Evolutionary conservation across 2,888 invertebrate genomes (phyloP), one percentile per base, ranked within the genome.

Genomic region (Diarsia dahlii): DNA sequence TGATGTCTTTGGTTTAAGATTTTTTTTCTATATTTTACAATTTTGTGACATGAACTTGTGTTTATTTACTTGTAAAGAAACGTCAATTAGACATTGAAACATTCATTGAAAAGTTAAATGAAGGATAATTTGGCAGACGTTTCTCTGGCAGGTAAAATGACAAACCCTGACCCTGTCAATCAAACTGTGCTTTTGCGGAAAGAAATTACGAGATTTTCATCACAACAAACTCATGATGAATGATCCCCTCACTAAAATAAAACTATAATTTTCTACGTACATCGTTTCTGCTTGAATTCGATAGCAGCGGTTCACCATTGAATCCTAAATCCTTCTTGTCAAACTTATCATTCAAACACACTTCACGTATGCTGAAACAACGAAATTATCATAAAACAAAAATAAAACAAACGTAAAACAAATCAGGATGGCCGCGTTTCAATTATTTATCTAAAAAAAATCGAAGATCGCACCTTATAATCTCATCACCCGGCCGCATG

Each of bases 401-500:
- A 79, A 67, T 82, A 80, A 87, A 84, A 84, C 81, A 83, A 87
- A 83, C 80, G 45, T 81, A 71, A 90, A 88, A 86, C 86, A 91
- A 93, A 92, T 94, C 93, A 85, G 84, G 86, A 89, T 91, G 94
- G 94, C 89, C 89, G 87, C 82, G 92, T 76, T 89, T 87, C 83
- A 89, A 89, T 89, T 89, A 87, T 70, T 82, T 88, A 88, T 76
- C 82, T 80, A 72, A 85, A 89, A 90, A 89, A 87, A 85, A 80
- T 48, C 82, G 85, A 88, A 87, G 75, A 86, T 85, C 87, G 86
- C 90, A 96, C 96, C 96, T 95, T 94, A 96, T 95, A 88, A 96
- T 94, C 90, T 96, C 95, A 89, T 96, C 95, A 82, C 94, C 95
- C 76, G 94, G 94, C 84, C 93, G 92, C 93, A 94, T 94, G 89